These are phyloP conservation scores for Drosophila gaucha DNA, from an alignment of 2,888 invertebrate species.

Conservation along the genomic window DNA sequence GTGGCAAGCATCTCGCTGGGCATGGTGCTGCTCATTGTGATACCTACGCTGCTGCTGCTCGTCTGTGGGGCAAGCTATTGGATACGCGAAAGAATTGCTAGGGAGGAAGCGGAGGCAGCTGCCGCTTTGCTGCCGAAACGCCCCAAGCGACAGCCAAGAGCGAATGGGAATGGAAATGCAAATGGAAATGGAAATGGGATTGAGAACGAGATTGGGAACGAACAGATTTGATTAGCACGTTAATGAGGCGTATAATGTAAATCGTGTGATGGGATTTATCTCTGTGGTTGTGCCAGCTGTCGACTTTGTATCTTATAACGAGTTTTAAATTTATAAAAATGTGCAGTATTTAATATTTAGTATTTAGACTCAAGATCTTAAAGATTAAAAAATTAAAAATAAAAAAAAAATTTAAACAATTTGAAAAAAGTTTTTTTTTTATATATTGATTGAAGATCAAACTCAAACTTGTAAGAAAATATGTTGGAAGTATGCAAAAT, in stretches of 20 bases:
- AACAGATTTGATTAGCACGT: constrained; percentile 58
- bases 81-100: constrained; percentile 85
- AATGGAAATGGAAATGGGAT: constrained; percentile 21
- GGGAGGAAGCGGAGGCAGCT: constrained; percentile 78
- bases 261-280: constrained; percentile 20
- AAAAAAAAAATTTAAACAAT: neutral
- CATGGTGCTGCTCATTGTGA: constrained; percentile 90
- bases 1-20: constrained; percentile 91
- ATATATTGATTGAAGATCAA: no score
- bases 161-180: constrained; percentile 3
- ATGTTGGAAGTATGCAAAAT: neutral
- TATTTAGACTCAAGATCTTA: neutral
- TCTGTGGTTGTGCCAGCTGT: constrained; percentile 9
- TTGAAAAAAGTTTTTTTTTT: no score
- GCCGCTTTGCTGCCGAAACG: constrained; percentile 58
- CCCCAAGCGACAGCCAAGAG: constrained; percentile 11
- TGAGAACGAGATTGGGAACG: constrained; percentile 13
- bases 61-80: constrained; percentile 89
- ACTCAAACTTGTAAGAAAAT: no score
- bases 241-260: constrained; percentile 51
- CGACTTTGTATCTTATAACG: neutral
- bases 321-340: neutral
- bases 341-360: neutral
- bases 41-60: constrained; percentile 90
- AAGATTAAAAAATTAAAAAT: neutral